Conservation (phyloP, 2,888 invertebrate species). For the Choreutis nemorana region DNA sequence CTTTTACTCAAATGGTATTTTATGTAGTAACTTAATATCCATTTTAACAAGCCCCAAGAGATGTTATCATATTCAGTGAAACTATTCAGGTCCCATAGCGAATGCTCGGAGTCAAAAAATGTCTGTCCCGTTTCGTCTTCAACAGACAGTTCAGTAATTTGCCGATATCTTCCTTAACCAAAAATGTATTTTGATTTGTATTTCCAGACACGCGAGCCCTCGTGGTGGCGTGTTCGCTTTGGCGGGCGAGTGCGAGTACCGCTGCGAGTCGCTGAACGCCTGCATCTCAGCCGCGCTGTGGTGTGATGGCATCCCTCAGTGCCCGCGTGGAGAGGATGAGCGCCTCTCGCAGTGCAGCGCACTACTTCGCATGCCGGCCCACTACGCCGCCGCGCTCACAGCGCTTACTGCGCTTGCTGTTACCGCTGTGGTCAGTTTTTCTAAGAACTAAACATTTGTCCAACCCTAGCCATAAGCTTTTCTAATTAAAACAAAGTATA, state of each 20-base stretch:
- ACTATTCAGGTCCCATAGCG: too few species aligned
- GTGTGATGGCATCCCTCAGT: constrained; percentile 82
- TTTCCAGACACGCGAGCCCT: constrained; percentile 58
- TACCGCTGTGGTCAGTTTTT: constrained; percentile 55
- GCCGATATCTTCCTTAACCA: too few species aligned
- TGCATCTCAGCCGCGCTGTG: constrained; percentile 81
- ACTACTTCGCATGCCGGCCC: constrained; percentile 77
- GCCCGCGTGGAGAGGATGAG: constrained; percentile 83
- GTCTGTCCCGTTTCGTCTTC: too few species aligned
- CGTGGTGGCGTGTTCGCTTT: constrained; percentile 65
- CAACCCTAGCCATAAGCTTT: too few species aligned
- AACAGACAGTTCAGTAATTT: too few species aligned
- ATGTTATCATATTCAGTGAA: too few species aligned
- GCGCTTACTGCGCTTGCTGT: constrained; percentile 55
- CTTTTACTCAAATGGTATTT: neutral
- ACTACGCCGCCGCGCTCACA: constrained; percentile 70
- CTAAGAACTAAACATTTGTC: too few species aligned
- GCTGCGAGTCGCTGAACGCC: constrained; percentile 81
- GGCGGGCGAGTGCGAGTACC: constrained; percentile 76
- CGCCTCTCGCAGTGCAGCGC: constrained; percentile 82
- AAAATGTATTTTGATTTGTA: too few species aligned
- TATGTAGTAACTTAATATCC: too few species aligned
- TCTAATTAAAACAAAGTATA: too few species aligned
- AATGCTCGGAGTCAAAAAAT: too few species aligned
- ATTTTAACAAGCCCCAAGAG: too few species aligned